Conservation (phyloP, 1,140 invertebrate species). For the Radopholus similis region DNA sequence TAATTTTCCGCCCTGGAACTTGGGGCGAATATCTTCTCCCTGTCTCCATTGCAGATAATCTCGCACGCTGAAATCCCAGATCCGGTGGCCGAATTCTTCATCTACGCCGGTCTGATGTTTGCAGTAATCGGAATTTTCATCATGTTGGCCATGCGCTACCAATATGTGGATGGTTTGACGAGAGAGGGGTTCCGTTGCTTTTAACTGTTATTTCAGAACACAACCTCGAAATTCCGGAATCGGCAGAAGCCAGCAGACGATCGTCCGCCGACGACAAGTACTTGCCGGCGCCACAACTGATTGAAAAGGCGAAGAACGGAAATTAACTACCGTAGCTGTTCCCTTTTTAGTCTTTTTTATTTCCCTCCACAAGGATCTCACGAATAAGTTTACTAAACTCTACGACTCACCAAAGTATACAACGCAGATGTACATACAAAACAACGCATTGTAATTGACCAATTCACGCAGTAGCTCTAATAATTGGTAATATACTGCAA, state of each 20-base stretch:
- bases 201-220: constrained; percentile 3
- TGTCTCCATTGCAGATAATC: constrained; percentile 42
- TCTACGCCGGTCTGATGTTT: constrained; percentile 54
- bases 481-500: too few relatives aligned
- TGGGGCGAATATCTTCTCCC: background rate
- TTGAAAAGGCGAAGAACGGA: constrained; percentile 16
- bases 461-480: too few relatives aligned
- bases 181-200: too few relatives aligned
- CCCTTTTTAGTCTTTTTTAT: background rate
- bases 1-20: too few relatives aligned
- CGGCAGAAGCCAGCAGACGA: background rate
- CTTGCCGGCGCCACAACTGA: background rate
- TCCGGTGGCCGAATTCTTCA: constrained; percentile 55
- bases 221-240: constrained; percentile 17
- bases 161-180: constrained; percentile 17
- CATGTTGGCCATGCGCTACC: constrained; percentile 17
- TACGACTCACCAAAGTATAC: too few relatives aligned
- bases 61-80: constrained; percentile 45
- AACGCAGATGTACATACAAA: too few relatives aligned
- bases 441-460: too few relatives aligned
- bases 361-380: too few relatives aligned
- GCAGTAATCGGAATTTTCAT: constrained; percentile 45
- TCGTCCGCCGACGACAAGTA: background rate
- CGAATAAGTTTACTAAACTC: too few relatives aligned
- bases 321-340: background rate